Base-by-base conservation (phyloP, 2,113 vertebrate species). In the Coryphaenoides rupestris region DNA sequence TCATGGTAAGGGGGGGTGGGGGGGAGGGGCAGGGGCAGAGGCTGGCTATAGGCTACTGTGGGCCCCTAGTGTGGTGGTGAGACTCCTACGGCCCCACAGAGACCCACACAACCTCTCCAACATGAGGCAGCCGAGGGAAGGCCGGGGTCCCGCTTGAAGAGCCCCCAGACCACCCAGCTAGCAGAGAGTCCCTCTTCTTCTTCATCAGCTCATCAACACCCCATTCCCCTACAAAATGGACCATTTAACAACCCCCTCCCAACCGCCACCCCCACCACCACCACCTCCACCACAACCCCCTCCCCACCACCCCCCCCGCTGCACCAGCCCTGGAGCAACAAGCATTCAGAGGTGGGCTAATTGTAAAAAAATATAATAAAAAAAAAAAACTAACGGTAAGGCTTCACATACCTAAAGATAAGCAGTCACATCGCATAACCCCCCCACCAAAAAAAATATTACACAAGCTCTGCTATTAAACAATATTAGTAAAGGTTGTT, bases 171-270 rank as follows among this genome's bases (percentile, higher is more conserved):
- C 87, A 88, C 86, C 87, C 80, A 84, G 62, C 72, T 79, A 23
- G 79, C 68, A 72, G 58, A 84, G 75, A 69, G 76, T 73, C 73
- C 80, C 80, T 87, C 80, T 80, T 86, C n/a, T n/a, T n/a, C 84
- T 87, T 89, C 86, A 87, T 86, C 87, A 88, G 87, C 76, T 88
- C 84, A 89, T 87, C 86, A 89, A 88, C 86, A 88, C 87, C 78
- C 83, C 86, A 86, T 89, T 84, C 84, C n/a, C 77, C 82, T 74
- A 75, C 78, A 88, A 88, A 88, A 88, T 79, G 78, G 79, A 45
- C 79, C 73, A 59, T 86, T 88, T 88, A 87, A 85, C 80, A 83
- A 68, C 55, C 81, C 50, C 5, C 21, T n/a, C n/a, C n/a, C n/a
- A n/a, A n/a, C n/a, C n/a, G n/a, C n/a, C n/a, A n/a, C n/a, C n/a